phyloP scores from a whole-genome alignment of 2,113 vertebrate species.

The Alligator mississippiensis region DNA sequence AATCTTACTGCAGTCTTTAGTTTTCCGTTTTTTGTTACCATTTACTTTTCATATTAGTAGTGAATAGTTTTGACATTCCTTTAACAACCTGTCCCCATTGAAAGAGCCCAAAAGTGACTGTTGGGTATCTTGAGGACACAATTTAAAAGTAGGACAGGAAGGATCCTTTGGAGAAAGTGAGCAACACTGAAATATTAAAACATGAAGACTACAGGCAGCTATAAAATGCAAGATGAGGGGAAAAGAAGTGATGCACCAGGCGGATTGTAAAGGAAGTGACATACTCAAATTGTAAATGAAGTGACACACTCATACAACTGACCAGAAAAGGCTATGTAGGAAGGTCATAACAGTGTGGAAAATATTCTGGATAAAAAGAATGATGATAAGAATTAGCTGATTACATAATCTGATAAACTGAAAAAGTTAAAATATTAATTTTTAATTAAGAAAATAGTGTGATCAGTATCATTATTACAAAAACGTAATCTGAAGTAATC shows the following conservation, averaged over 20 bases:
- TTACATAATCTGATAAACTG: background rate
- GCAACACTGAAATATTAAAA: background rate
- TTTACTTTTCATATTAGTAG: background rate
- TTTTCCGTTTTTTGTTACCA: background rate
- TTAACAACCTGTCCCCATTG: background rate
- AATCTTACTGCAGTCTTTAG: background rate
- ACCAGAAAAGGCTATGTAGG: background rate
- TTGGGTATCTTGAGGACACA: background rate
- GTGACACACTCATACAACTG: background rate
- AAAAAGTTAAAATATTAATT: background rate
- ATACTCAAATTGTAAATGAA: background rate
- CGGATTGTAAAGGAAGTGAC: background rate
- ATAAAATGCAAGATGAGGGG: background rate
- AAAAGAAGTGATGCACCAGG: background rate
- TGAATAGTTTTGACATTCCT: background rate
- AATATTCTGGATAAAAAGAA: background rate
- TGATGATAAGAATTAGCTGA: background rate
- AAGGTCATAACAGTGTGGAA: background rate
- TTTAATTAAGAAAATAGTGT: background rate
- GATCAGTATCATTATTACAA: background rate
- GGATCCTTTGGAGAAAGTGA: background rate
- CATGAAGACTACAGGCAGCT: background rate
- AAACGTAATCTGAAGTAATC: background rate
- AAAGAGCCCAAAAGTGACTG: background rate
- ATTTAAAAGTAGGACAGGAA: background rate